A percentile compares a stretch with the other conserved stretches of the same genome.
These are phyloP conservation scores for Argyrosomus regius DNA, from an alignment of 2,797 vertebrate genomes.

Conservation along the genomic window DNA sequence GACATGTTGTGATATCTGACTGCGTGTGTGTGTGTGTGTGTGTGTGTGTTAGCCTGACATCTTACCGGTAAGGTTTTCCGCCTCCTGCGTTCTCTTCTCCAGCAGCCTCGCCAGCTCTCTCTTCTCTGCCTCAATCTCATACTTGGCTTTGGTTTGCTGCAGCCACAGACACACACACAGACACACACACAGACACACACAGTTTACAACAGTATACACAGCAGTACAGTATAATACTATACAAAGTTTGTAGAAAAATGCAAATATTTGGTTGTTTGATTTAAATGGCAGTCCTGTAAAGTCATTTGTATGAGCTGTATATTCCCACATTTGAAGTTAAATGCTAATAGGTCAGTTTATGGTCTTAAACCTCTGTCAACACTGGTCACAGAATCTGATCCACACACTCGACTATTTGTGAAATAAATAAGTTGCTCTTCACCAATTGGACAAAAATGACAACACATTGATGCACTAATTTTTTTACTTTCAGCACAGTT, in stretches of 20 bases:
- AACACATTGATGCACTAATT: too few relatives aligned
- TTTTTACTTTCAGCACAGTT: too few relatives aligned
- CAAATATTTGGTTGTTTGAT: background rate
- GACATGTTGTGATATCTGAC: background rate
- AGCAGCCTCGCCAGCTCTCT: slow-evolving; percentile 92
- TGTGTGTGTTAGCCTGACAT: background rate
- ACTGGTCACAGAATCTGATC: too few relatives aligned
- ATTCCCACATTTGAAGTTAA: too few relatives aligned
- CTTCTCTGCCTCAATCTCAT: slow-evolving; percentile 96
- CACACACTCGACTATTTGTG: too few relatives aligned
- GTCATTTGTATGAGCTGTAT: too few relatives aligned
- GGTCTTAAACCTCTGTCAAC: background rate
- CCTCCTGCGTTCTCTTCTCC: slow-evolving; percentile 93
- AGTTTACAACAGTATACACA: background rate
- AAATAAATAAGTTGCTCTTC: too few relatives aligned
- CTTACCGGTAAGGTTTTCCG: slow-evolving; percentile 93
- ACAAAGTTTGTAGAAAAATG: background rate
- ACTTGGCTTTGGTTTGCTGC: slow-evolving; percentile 91
- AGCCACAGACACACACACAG: slow-evolving; percentile 1
- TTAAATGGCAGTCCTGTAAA: too few relatives aligned
- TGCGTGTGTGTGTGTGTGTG: background rate
- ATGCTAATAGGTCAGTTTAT: too few relatives aligned
- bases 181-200: background rate
- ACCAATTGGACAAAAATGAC: too few relatives aligned
- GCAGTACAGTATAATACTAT: background rate